These are phyloP conservation scores for Aldabrachelys gigantea DNA, from an alignment of 2,113 vertebrate genomes.

Conservation along the genomic window DNA sequence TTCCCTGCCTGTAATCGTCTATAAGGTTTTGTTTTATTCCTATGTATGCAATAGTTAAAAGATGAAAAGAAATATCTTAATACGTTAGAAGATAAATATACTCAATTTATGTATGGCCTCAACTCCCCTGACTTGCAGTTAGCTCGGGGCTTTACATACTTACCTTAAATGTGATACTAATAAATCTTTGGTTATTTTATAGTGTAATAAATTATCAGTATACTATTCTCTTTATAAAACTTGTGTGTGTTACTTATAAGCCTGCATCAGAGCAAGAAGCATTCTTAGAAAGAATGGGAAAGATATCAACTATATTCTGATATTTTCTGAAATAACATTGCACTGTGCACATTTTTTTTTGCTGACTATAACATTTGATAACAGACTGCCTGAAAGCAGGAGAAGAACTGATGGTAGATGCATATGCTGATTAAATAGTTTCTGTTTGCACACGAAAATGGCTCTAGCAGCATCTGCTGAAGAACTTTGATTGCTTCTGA, in stretches of 20 bases:
- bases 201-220: not conserved
- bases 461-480: not conserved
- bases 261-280: not conserved
- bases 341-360: not conserved
- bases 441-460: conserved; percentile 18
- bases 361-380: not conserved
- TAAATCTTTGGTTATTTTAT: not conserved
- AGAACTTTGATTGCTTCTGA: conserved; percentile 60
- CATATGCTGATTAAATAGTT: not conserved
- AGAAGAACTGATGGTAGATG: not conserved
- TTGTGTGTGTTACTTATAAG: not conserved
- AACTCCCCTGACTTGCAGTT: not conserved
- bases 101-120: not conserved
- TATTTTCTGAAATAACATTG: not conserved
- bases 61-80: not conserved
- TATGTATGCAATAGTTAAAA: not conserved
- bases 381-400: not conserved
- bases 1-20: not conserved
- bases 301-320: not conserved
- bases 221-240: not conserved
- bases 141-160: not conserved
- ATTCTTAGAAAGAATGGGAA: not conserved
- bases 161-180: not conserved
- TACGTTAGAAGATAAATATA: not conserved
- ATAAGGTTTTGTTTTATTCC: not conserved